These are phyloP conservation scores for Idaea straminata DNA, from an alignment of 2,888 invertebrate species.

Conservation along the genomic window DNA sequence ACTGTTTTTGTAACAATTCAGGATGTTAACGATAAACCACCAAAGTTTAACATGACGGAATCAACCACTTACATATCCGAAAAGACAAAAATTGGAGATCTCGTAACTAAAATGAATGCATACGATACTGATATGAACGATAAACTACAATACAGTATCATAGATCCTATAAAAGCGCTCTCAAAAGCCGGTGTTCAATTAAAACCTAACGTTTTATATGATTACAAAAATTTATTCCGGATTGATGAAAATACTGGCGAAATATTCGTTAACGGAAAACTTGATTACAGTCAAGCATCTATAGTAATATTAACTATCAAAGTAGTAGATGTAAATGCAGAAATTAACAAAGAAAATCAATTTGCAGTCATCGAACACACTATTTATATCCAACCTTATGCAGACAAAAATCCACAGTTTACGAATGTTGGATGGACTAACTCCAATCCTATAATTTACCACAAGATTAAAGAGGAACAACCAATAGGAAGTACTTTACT, in stretches of 20 bases:
- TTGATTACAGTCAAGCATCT: conserved; percentile 87
- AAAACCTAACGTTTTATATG: conserved; percentile 80
- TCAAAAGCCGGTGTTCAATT: conserved; percentile 88
- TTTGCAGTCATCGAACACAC: conserved; percentile 85
- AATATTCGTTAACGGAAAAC: conserved; percentile 82
- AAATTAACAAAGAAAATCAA: conserved; percentile 82
- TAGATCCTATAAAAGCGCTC: conserved; percentile 84
- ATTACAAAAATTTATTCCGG: conserved; percentile 84
- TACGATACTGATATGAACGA: conserved; percentile 86
- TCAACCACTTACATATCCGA: conserved; percentile 86
- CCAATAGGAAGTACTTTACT: conserved; percentile 86
- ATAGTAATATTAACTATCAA: conserved; percentile 86
- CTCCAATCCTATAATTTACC: conserved; percentile 83
- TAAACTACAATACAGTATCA: conserved; percentile 84
- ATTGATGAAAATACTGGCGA: conserved; percentile 86
- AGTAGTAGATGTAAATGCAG: conserved; percentile 86
- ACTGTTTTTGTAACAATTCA: conserved; percentile 86
- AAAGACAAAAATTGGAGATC: conserved; percentile 81
- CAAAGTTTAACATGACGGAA: conserved; percentile 84
- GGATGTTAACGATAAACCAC: conserved; percentile 91
- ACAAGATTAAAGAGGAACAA: conserved; percentile 87
- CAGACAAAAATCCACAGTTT: conserved; percentile 88
- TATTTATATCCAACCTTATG: conserved; percentile 88
- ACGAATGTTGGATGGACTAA: conserved; percentile 86
- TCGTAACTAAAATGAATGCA: conserved; percentile 83